phyloP scores from a whole-genome alignment of 2,888 invertebrate species.

The Serrognathus titanus region DNA sequence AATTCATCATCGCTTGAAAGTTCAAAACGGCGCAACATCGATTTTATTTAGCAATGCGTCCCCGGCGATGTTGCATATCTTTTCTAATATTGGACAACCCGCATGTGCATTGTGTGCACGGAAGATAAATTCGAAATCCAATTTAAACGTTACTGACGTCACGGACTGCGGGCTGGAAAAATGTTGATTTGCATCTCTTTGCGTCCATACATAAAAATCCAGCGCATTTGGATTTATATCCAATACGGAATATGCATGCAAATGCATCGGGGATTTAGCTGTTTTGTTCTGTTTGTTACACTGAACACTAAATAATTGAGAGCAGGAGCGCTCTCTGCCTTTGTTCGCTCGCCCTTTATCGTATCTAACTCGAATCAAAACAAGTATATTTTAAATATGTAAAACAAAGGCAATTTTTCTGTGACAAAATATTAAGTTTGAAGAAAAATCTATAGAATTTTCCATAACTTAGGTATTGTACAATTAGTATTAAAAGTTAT shows the following conservation, averaged over 20 bases:
- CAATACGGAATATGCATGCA: slow-evolving; percentile 31
- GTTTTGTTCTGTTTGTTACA: neutral
- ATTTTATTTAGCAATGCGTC: too few species aligned
- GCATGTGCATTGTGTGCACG: slow-evolving; percentile 33
- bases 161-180: slow-evolving; percentile 37
- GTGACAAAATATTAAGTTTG: too few species aligned
- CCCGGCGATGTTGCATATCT: neutral
- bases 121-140: slow-evolving; percentile 42
- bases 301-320: neutral
- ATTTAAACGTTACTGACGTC: slow-evolving; percentile 44
- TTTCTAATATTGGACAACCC: slow-evolving; percentile 9
- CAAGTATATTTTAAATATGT: too few species aligned
- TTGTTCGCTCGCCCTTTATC: neutral
- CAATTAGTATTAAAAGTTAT: too few species aligned
- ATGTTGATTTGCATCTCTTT: slow-evolving; percentile 40
- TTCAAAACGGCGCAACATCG: too few species aligned
- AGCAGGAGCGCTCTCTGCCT: neutral
- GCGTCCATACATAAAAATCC: slow-evolving; percentile 35
- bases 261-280: slow-evolving; percentile 19
- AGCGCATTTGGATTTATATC: slow-evolving; percentile 36
- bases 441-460: too few species aligned
- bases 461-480: too few species aligned
- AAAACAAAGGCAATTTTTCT: too few species aligned
- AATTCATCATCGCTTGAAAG: too few species aligned
- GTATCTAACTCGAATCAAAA: neutral